phyloP scores from a whole-genome alignment of 2,113 vertebrate species.

The Hippocampus abdominalis region DNA sequence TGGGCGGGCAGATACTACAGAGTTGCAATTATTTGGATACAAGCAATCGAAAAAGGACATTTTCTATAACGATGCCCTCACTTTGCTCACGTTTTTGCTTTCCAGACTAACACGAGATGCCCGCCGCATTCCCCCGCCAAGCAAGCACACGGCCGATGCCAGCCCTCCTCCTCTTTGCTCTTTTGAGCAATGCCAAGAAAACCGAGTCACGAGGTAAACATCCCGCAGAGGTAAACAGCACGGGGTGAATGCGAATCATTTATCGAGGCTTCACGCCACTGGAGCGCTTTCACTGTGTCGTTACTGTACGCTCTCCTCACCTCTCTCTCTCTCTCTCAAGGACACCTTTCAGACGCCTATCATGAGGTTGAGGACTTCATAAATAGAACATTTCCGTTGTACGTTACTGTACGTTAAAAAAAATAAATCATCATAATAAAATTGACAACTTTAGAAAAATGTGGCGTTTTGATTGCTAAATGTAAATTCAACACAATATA shows the following conservation, averaged over 20 bases:
- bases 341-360: constrained; percentile 56
- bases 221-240: constrained; percentile 44
- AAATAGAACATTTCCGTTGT: neutral
- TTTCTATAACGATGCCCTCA: neutral
- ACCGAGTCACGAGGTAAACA: constrained; percentile 48
- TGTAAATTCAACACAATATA: too few species aligned
- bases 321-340: constrained; percentile 62
- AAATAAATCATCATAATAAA: too few species aligned
- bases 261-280: constrained; percentile 42
- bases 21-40: neutral
- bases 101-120: neutral
- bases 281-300: constrained; percentile 59
- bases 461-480: too few species aligned
- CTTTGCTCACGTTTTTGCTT: neutral
- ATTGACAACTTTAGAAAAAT: too few species aligned
- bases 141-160: constrained; percentile 15
- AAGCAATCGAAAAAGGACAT: neutral
- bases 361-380: neutral
- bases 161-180: neutral
- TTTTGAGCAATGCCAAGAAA: constrained; percentile 39
- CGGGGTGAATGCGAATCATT: constrained; percentile 66
- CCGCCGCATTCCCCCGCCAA: constrained; percentile 30
- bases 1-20: neutral
- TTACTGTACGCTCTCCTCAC: constrained; percentile 54
- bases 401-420: too few species aligned